Conservation (phyloP, 2,797 vertebrate species). For the Acrossocheilus fasciatus region DNA sequence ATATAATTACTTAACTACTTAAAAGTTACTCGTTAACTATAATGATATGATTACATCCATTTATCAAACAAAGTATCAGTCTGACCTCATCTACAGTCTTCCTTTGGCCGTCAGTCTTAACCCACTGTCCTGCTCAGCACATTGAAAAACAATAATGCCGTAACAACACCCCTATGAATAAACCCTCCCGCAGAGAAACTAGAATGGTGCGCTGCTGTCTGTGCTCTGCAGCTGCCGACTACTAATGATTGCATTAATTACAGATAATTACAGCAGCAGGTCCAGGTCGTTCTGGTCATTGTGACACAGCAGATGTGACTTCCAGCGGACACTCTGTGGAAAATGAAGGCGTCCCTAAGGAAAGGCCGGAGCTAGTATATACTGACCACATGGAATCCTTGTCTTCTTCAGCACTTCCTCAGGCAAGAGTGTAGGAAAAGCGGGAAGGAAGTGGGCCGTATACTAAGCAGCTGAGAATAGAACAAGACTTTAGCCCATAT, state of each 20-base stretch:
- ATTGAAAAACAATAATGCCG: constrained; percentile 13
- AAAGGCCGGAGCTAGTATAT: constrained; percentile 73
- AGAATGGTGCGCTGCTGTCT: neutral
- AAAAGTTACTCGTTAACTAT: neutral
- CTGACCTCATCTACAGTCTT: neutral
- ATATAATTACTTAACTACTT: neutral
- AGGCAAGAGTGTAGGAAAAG: constrained; percentile 68
- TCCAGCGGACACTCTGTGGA: constrained; percentile 46
- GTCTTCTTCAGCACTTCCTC: constrained; percentile 69
- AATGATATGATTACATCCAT: neutral
- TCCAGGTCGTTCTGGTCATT: constrained; percentile 32
- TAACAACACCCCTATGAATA: constrained; percentile 8
- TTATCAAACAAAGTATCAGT: constrained; percentile 16
- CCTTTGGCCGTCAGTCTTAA: neutral
- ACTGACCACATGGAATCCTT: constrained; percentile 66
- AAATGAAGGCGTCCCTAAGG: constrained; percentile 67
- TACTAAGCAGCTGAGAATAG: constrained; percentile 27
- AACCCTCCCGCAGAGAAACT: neutral
- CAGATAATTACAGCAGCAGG: constrained; percentile 27
- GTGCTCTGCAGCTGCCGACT: neutral
- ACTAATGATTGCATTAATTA: constrained; percentile 15
- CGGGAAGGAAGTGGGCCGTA: constrained; percentile 72
- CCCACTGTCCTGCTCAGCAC: neutral
- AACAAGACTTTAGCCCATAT: constrained; percentile 12
- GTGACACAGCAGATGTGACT: constrained; percentile 40